Conservation (phyloP, 2,888 invertebrate genomes). For the Apoderus coryli region DNA sequence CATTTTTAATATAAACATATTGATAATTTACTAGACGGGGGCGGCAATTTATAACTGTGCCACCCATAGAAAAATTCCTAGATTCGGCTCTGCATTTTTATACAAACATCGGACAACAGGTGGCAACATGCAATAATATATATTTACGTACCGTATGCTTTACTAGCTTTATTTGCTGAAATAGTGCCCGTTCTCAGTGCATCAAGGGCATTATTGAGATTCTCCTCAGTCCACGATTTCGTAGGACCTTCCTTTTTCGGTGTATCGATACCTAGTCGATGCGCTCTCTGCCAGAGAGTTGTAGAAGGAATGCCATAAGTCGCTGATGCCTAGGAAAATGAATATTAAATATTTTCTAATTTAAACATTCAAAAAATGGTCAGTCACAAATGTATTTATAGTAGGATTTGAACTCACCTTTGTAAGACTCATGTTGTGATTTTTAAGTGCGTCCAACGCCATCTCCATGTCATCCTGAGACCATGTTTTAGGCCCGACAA, state of each 20-base stretch:
- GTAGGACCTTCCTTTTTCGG: conserved; percentile 80
- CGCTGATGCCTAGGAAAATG: conserved; percentile 47
- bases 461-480: conserved; percentile 81
- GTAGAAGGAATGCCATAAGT: conserved; percentile 83
- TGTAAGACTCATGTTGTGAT: conserved; percentile 79
- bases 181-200: conserved; percentile 72
- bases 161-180: conserved; percentile 83
- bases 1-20: too few species aligned
- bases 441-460: conserved; percentile 71
- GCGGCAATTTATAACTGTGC: too few species aligned
- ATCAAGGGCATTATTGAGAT: conserved; percentile 65
- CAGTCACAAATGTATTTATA: too few species aligned
- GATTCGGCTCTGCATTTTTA: too few species aligned
- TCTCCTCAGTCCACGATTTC: conserved; percentile 79
- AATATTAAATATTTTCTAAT: conserved; percentile 1
- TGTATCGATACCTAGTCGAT: conserved; percentile 77
- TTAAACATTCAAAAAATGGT: too few species aligned
- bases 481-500: conserved; percentile 67
- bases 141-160: conserved; percentile 58
- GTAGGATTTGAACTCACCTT: conserved; percentile 50
- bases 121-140: too few species aligned
- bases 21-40: too few species aligned
- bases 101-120: too few species aligned
- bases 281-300: conserved; percentile 82
- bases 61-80: too few species aligned